Evolutionary conservation across 2,113 vertebrate species (phyloP).

Genomic region (Eonycteris spelaea): DNA sequence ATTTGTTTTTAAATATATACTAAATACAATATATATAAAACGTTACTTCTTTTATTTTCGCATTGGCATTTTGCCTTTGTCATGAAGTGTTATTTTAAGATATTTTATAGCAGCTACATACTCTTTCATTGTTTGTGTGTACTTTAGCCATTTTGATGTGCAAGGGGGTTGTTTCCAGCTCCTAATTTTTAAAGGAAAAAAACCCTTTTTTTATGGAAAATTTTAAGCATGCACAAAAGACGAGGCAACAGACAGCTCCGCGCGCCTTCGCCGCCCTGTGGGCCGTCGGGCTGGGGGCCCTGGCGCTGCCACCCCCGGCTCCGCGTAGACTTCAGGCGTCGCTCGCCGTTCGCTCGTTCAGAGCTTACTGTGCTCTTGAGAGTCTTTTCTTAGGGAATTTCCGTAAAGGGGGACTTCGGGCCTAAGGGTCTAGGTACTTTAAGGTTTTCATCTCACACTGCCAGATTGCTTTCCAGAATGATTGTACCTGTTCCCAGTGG

Average conservation of each 20-base stretch:
- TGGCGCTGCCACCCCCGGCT: no score
- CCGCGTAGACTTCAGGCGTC: no score
- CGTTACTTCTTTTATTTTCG: background rate
- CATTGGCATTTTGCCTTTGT: background rate
- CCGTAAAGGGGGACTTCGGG: background rate
- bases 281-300: no score
- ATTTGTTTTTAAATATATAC: background rate
- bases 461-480: no score
- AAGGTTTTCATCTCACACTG: no score
- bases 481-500: no score
- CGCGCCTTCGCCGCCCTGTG: no score
- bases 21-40: no score
- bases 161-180: background rate
- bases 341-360: no score
- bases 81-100: background rate
- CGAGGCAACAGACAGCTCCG: no score
- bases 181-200: background rate
- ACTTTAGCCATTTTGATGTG: background rate
- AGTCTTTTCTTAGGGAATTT: no score
- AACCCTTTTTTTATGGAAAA: background rate
- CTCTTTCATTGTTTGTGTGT: background rate
- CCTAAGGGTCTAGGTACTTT: background rate
- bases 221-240: background rate
- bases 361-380: no score
- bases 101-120: background rate